phyloP scores from a whole-genome alignment of 2,113 vertebrate species.

The Nettapus auritus region DNA sequence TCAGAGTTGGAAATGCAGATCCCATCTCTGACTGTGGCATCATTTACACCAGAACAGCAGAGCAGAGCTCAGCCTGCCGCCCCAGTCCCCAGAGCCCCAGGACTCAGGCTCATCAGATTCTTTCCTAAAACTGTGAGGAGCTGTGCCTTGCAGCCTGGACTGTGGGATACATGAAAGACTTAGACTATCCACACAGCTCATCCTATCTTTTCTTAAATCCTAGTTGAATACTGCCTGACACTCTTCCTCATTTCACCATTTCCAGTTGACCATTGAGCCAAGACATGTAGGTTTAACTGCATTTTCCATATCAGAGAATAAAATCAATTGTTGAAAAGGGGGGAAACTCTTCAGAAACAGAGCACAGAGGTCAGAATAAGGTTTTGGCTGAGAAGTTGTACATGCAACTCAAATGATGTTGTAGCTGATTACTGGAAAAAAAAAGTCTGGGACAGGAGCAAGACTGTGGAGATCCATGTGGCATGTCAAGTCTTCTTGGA shows the following conservation, averaged over 20 bases:
- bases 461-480: background rate
- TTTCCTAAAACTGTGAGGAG: background rate
- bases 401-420: background rate
- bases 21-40: background rate
- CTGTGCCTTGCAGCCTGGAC: background rate
- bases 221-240: background rate
- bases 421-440: background rate
- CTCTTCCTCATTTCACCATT: background rate
- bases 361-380: background rate
- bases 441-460: background rate
- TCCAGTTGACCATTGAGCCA: background rate
- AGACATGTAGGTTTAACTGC: background rate
- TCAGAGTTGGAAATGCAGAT: background rate
- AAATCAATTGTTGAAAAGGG: background rate
- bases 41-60: background rate
- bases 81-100: background rate
- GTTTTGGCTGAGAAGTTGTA: background rate
- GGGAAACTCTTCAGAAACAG: slow-evolving; percentile 4
- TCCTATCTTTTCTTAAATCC: background rate
- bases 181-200: background rate
- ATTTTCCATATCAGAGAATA: background rate
- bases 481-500: background rate
- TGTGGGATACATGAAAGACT: background rate
- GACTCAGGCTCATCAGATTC: background rate
- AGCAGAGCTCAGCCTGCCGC: background rate